These are phyloP conservation scores for Selenia dentaria DNA, from an alignment of 2,888 invertebrate species.

Conservation along the genomic window DNA sequence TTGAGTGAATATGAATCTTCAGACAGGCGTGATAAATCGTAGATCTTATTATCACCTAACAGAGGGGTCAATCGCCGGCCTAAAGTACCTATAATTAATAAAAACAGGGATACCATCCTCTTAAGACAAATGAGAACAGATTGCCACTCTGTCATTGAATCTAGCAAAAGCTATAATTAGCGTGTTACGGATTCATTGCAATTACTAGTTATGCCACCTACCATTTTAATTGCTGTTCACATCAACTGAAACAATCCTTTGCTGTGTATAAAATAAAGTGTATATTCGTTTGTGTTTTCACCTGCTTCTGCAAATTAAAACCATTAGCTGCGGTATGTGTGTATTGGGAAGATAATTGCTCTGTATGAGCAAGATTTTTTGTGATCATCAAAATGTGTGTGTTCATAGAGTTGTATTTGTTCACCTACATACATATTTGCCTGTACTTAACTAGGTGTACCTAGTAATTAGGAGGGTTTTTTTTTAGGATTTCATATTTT, in stretches of 20 bases:
- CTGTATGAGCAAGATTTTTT: background rate
- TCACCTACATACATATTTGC: no score
- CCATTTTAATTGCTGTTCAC: conserved; percentile 3
- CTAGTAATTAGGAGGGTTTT: no score
- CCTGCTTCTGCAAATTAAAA: background rate
- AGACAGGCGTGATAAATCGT: no score
- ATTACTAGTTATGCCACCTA: conserved; percentile 3
- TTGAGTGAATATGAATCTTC: no score
- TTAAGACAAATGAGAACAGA: conserved; percentile 4
- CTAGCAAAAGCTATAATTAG: conserved; percentile 11
- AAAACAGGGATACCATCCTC: no score
- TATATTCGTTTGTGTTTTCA: background rate
- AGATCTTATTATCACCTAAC: no score
- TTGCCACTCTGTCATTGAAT: background rate
- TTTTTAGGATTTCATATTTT: no score
- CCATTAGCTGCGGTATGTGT: conserved; percentile 1
- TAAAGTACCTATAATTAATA: no score
- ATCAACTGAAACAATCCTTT: background rate
- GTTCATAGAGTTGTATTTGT: no score
- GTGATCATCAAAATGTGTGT: background rate
- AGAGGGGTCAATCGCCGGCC: no score
- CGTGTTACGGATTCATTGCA: conserved; percentile 4
- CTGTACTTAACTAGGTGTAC: no score
- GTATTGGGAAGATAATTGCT: conserved; percentile 4
- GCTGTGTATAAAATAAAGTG: background rate